These are phyloP conservation scores for Odobenus rosmarus DNA, from an alignment of 2,113 vertebrate species.

Conservation along the genomic window DNA sequence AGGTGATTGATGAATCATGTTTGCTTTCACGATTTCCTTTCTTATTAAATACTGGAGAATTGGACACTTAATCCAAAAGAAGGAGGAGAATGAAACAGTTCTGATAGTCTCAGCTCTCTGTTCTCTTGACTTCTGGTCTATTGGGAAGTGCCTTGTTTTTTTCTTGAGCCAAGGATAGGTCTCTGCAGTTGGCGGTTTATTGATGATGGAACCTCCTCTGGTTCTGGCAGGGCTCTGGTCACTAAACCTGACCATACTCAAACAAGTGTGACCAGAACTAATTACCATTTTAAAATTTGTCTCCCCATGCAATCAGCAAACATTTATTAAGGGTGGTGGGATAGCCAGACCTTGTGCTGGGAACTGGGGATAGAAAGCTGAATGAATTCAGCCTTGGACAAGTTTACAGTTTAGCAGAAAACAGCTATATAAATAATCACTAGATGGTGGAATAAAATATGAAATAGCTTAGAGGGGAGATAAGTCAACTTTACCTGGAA, in stretches of 20 bases:
- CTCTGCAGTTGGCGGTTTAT: neutral
- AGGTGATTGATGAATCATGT: neutral
- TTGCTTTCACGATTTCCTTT: neutral
- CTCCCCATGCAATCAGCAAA: neutral
- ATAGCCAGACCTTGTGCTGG: neutral
- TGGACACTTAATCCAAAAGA: neutral
- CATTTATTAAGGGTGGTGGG: neutral
- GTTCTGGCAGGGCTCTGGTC: neutral
- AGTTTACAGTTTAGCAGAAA: constrained; percentile 5
- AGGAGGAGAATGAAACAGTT: neutral
- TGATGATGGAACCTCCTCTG: neutral
- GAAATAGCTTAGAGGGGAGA: neutral
- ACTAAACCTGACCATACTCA: neutral
- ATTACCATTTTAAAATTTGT: neutral
- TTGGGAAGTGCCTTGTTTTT: neutral
- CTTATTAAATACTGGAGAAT: neutral
- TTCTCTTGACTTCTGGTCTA: neutral
- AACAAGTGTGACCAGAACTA: neutral
- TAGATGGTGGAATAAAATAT: neutral
- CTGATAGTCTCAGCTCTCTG: neutral
- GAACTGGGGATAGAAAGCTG: neutral
- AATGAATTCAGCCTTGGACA: neutral
- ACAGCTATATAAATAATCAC: neutral
- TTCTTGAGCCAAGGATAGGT: neutral
- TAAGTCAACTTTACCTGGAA: neutral